These are phyloP conservation scores for Nebria salina DNA, from an alignment of 2,888 invertebrate species.

Conservation along the genomic window DNA sequence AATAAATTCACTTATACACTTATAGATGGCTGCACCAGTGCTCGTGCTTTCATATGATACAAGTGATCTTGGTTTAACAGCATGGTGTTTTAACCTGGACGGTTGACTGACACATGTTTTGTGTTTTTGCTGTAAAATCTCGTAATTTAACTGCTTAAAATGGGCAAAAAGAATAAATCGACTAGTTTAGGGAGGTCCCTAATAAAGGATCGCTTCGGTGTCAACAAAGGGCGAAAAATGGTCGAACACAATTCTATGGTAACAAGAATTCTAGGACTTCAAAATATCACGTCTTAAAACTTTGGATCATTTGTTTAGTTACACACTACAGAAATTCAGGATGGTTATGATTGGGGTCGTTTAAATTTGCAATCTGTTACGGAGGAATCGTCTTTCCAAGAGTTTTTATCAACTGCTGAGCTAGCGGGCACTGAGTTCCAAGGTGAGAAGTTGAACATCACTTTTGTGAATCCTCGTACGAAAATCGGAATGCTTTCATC, in stretches of 20 bases:
- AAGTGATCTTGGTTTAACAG: background rate
- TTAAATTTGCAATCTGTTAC: slow-evolving; percentile 92
- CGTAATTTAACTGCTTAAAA: slow-evolving; percentile 56
- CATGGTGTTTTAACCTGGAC: slow-evolving; percentile 12
- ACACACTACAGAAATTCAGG: slow-evolving; percentile 87
- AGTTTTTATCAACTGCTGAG: slow-evolving; percentile 94
- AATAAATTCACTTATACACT: no score
- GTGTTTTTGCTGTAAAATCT: slow-evolving; percentile 2
- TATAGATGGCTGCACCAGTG: background rate
- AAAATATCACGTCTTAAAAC: slow-evolving; percentile 8
- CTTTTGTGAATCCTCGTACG: slow-evolving; percentile 73
- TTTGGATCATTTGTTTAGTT: slow-evolving; percentile 63
- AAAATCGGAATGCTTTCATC: slow-evolving; percentile 70
- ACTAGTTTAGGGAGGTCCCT: slow-evolving; percentile 72
- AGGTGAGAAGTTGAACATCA: slow-evolving; percentile 88
- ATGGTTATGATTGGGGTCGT: slow-evolving; percentile 91
- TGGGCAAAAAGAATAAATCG: slow-evolving; percentile 79
- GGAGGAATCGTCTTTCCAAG: slow-evolving; percentile 95
- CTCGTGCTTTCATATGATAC: background rate
- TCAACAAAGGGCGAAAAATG: slow-evolving; percentile 70
- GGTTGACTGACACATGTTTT: slow-evolving; percentile 29
- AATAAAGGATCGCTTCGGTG: slow-evolving; percentile 79
- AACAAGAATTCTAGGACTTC: slow-evolving; percentile 52
- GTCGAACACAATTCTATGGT: slow-evolving; percentile 81
- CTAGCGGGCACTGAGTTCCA: slow-evolving; percentile 94